phyloP scores from a whole-genome alignment of 53 echinoderm and acorn worm species.

The Holothuria scabra region DNA sequence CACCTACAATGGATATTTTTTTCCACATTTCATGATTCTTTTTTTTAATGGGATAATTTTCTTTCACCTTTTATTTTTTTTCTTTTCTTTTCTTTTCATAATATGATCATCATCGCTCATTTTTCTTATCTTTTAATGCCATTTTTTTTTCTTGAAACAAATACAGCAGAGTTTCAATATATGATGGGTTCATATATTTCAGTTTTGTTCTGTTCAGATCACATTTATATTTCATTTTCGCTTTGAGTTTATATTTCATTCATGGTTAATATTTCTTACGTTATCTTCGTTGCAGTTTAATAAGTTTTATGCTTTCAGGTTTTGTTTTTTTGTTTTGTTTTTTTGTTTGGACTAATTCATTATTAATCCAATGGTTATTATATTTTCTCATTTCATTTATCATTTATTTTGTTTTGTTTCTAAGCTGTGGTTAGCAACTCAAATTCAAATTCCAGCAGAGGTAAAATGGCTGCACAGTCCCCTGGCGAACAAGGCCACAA shows the following conservation, averaged over 20 bases:
- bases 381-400: neutral
- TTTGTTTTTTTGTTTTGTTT: neutral
- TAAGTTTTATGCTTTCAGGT: neutral
- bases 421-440: slow-evolving; percentile 6
- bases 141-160: no score
- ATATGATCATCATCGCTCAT: no score
- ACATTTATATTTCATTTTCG: no score
- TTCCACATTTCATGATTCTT: no score
- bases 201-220: no score
- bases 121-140: no score
- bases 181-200: no score
- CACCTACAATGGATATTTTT: no score
- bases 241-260: neutral
- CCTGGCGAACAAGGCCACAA: slow-evolving; percentile 70
- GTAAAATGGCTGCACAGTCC: slow-evolving; percentile 31
- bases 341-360: neutral
- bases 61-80: no score
- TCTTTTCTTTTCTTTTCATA: no score
- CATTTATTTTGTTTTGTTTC: slow-evolving; percentile 19
- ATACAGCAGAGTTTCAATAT: no score
- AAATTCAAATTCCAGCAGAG: slow-evolving; percentile 25
- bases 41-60: no score
- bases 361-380: neutral
- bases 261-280: neutral
- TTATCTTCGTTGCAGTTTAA: neutral